Conservation (phyloP, 1,140 invertebrate species). For the Tetramorium parvispinum region DNA sequence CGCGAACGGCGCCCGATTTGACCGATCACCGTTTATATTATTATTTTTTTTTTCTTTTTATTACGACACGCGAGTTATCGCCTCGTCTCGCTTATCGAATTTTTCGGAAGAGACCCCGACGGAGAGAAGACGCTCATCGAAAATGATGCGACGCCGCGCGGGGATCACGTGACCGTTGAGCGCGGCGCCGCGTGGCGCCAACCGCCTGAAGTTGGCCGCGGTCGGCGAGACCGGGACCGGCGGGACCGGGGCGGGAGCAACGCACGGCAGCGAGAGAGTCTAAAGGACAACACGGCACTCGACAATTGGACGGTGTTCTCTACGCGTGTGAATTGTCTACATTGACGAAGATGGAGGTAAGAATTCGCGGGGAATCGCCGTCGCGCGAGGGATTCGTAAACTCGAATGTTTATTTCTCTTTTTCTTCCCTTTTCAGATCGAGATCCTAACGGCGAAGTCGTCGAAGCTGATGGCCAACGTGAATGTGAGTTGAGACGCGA, state of each 20-base stretch:
- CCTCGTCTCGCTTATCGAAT: neutral
- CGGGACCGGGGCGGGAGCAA: neutral
- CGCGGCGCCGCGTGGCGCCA: slow-evolving; percentile 14
- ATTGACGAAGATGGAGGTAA: slow-evolving; percentile 62
- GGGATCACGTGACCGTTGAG: slow-evolving; percentile 30
- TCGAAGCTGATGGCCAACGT: slow-evolving; percentile 77
- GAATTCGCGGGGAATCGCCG: neutral
- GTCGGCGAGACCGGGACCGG: too few species aligned
- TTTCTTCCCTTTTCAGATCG: slow-evolving; percentile 77
- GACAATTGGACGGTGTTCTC: neutral
- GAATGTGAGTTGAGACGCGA: slow-evolving; percentile 75
- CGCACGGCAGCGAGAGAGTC: neutral
- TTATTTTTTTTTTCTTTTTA: too few species aligned
- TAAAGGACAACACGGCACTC: too few species aligned
- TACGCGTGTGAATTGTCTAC: too few species aligned
- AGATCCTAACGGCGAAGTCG: slow-evolving; percentile 75
- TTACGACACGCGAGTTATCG: neutral
- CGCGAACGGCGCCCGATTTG: neutral
- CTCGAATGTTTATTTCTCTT: neutral
- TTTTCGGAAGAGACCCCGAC: neutral
- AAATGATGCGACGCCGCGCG: neutral
- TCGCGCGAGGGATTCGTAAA: neutral
- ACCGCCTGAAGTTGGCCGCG: neutral
- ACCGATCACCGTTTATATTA: neutral
- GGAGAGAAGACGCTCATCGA: slow-evolving; percentile 18